A percentile compares a stretch with the other conserved stretches of the same genome.
These are phyloP conservation scores for Dicrurus megarhynchus DNA, from an alignment of 2,113 vertebrate genomes.

Conservation along the genomic window DNA sequence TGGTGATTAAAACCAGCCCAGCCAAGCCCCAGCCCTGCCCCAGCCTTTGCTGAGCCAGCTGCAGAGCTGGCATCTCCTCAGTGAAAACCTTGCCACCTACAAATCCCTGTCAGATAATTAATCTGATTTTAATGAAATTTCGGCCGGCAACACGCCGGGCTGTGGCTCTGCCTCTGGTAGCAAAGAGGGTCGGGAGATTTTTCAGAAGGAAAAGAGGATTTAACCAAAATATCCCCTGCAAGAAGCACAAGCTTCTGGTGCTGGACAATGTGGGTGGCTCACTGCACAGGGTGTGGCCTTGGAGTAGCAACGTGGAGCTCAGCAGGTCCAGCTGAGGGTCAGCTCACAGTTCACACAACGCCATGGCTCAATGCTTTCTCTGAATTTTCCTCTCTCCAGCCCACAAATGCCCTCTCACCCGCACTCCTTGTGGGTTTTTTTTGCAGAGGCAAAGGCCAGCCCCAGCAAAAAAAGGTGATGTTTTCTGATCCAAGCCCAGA, in stretches of 20 bases:
- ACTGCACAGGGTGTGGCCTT: neutral
- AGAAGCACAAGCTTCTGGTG: neutral
- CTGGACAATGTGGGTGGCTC: neutral
- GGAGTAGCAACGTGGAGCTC: neutral
- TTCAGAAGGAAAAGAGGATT: neutral
- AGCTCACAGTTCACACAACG: fast-evolving
- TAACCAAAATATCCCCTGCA: neutral
- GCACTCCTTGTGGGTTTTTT: neutral
- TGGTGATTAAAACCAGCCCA: neutral
- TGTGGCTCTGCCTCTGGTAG: neutral
- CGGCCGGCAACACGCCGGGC: fast-evolving
- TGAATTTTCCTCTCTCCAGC: neutral
- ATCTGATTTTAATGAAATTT: slow-evolving; percentile 21
- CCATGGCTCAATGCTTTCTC: neutral
- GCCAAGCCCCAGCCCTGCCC: neutral
- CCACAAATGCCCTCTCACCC: neutral
- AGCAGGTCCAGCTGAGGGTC: neutral
- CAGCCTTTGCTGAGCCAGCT: neutral
- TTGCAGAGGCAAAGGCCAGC: neutral
- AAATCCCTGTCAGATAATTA: neutral
- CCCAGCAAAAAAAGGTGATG: neutral
- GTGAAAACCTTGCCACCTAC: neutral
- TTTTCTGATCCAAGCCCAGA: neutral
- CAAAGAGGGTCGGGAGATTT: neutral
- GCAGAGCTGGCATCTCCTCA: neutral